Conservation (phyloP, 2,797 vertebrate species). For the Hylomyscus alleni region DNA sequence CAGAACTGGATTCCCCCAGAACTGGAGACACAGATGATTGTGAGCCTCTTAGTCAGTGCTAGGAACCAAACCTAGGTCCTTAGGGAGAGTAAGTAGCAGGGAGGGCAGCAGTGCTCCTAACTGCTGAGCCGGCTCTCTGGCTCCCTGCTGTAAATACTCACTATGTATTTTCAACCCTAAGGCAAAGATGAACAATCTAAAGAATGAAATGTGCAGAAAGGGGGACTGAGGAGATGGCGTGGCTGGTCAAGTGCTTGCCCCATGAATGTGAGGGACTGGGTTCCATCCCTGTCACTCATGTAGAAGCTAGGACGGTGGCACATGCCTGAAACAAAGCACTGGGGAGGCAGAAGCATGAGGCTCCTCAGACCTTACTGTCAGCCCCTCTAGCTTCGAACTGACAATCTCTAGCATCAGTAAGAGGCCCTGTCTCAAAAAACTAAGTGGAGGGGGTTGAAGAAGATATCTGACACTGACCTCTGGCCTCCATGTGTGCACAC, state of each 20-base stretch:
- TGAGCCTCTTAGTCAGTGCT: background rate
- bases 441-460: background rate
- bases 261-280: background rate
- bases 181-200: background rate
- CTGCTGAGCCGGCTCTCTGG: background rate
- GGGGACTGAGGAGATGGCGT: background rate
- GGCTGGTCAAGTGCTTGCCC: background rate
- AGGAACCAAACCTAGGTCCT: background rate
- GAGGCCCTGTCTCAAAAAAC: background rate
- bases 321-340: background rate
- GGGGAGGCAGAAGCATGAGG: background rate
- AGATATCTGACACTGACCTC: background rate
- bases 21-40: too few species aligned
- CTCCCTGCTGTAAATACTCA: background rate
- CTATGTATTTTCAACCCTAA: background rate
- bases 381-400: background rate
- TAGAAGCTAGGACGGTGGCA: too few species aligned
- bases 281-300: background rate
- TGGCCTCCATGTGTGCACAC: background rate
- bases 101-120: background rate
- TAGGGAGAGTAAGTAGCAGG: background rate
- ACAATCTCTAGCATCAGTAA: background rate
- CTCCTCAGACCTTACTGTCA: background rate
- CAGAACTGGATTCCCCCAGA: background rate
- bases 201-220: background rate